A percentile compares a stretch with the other conserved stretches of the same genome.
Evolutionary conservation across 2,113 vertebrate species (phyloP).

Genomic region (Antigone vipio): DNA sequence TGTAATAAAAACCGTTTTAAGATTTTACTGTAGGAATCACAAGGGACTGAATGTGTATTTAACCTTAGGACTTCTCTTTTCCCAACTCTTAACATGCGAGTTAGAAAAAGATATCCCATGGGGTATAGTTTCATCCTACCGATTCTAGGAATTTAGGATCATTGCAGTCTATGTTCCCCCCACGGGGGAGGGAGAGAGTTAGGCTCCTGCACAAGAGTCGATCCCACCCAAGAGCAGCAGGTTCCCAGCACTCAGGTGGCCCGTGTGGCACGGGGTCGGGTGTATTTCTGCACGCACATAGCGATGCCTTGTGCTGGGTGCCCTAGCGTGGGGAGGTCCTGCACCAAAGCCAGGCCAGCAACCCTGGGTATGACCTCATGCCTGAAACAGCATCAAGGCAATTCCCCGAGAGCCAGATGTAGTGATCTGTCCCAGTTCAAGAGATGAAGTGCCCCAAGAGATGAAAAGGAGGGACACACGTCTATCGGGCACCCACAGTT

Average conservation of each 20-base stretch:
- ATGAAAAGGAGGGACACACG: not conserved
- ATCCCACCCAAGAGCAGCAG: not conserved
- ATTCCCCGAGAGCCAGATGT: not conserved
- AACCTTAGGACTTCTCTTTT: not conserved
- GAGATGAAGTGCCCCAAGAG: not conserved
- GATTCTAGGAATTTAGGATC: not conserved
- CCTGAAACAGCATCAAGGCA: not conserved
- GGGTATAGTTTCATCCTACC: not conserved
- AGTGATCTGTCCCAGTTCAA: not conserved
- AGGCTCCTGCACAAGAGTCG: fast-evolving
- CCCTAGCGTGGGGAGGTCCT: not conserved
- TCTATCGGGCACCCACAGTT: not conserved
- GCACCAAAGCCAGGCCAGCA: not conserved
- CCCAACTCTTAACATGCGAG: not conserved
- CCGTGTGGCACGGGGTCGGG: fast-evolving
- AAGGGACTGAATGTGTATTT: fast-evolving
- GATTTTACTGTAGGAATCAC: not conserved
- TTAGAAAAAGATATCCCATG: not conserved
- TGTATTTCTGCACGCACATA: not conserved
- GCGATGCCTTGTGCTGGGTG: not conserved
- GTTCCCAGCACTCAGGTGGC: not conserved
- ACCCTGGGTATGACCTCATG: not conserved
- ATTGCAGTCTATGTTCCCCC: not conserved
- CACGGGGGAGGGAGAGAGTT: fast-evolving
- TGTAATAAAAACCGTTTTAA: not conserved